Base-by-base conservation (phyloP, 30 jellyfish, hydroid and myxozoan species). In the Phacellophora camtschatica region DNA sequence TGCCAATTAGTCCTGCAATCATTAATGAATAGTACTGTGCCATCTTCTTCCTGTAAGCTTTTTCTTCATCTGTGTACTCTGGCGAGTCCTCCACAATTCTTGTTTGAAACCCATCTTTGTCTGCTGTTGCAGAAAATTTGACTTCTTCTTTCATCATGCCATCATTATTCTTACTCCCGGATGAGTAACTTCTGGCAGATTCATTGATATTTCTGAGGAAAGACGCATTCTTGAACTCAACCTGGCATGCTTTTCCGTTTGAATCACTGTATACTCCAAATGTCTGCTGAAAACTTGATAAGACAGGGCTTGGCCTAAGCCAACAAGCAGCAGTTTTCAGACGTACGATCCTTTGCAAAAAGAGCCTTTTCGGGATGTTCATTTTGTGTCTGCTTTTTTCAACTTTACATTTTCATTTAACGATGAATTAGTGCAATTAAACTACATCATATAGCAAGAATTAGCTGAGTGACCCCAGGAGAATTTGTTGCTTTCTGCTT, bases 1-100 rank as follows among this genome's bases (percentile, higher is more conserved):
- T 34, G 18, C 96, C 96, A 65, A 90, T 77, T 32, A 84, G 59
- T 6, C 95, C 67, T 1, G 88, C 98, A 49, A 90, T 83, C 43
- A 90, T 18, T 36, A 84, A 15, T 1, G 97, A 88, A 66, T 84
- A 88, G 42, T 50, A 50, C 10, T 41, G 41, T 30, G 83, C 95
- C 80, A 63, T 50, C 59, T 67, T 74, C 49, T 70, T 71, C 25
- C 89, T 73, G 32, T 65, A 39, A 4, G 71, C 71, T 45, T 73
- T 73, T 35, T 83, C 79, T 83, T 83, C 86, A 28, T 83, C 81
- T 1, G 86, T 27, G 71, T 83, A 71, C 4, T 66, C 65, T 24
- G 74, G 8, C 0, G 86, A 73, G 35, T 73, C 86, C 53, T 73
- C 86, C n/a, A n/a, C n/a, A 5, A 73, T 73, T n/a, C 74, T 74